Evolutionary conservation across 1,140 invertebrate species (phyloP).

Genomic region (Panagrolaimus sp.): DNA sequence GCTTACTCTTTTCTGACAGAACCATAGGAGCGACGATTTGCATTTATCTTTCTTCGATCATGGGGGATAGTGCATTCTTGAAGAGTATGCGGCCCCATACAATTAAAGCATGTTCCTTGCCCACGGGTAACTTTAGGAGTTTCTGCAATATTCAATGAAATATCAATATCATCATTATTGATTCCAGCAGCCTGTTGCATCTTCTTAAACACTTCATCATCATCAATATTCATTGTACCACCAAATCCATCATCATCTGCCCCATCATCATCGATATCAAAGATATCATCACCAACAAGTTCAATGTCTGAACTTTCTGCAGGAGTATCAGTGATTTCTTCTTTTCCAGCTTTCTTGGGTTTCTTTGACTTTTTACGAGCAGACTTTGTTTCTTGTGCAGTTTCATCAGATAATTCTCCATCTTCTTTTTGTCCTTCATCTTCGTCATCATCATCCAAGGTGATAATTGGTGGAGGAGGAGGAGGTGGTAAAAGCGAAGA

Average conservation of each 20-base stretch:
- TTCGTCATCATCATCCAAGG: background rate
- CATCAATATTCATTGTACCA: background rate
- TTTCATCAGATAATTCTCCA: too few relatives aligned
- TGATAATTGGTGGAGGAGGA: too few relatives aligned
- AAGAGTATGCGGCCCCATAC: background rate
- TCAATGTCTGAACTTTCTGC: background rate
- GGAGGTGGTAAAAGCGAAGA: too few relatives aligned
- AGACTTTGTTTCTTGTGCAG: background rate
- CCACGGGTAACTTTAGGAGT: background rate
- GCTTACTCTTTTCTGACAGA: background rate
- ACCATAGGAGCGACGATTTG: background rate
- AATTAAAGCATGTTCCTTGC: slow-evolving; percentile 2
- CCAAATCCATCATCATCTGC: background rate
- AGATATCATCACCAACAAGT: slow-evolving; percentile 5
- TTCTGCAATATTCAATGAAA: background rate
- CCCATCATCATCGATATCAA: slow-evolving; percentile 9
- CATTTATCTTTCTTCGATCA: background rate
- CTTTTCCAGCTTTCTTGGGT: background rate
- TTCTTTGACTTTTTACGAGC: background rate
- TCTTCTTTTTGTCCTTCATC: slow-evolving; percentile 12
- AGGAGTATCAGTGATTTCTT: background rate
- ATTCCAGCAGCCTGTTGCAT: background rate
- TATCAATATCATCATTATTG: too few relatives aligned
- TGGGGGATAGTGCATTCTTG: background rate
- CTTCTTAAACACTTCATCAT: background rate